Base-by-base conservation (phyloP, 2,113 vertebrate species). In the Cinclus mexicanus region DNA sequence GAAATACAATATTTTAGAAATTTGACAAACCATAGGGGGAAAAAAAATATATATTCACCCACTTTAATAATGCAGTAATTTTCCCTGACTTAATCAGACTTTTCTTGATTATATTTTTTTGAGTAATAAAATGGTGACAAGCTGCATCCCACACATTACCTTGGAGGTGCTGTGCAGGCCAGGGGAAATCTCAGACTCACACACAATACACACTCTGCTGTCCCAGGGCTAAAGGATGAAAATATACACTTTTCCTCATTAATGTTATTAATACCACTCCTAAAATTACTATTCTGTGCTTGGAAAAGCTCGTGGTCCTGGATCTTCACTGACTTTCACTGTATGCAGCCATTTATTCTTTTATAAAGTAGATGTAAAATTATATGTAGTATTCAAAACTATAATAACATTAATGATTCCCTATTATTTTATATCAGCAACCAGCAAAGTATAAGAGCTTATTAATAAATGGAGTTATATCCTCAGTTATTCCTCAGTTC, bases 1-100 rank as follows among this genome's bases (percentile, higher is more conserved):
- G 97, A 98, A 98, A 98, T 98, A 98, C 97, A 97, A 98, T 98
- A 98, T 98, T 98, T 98, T 98, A 98, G 72, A 97, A 97, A 97
- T 98, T 97, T 98, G 98, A 98, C 98, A 98, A 98, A 98, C 94
- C 96, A 76, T 97, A 98, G 95, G 68, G 0, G 1, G 3, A 5
- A 23, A 35, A 67, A 42, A 53, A 93, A 97, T n/a, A n/a, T n/a
- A 97, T 69, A 95, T 97, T 97, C 91, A 80, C 90, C 76, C 95
- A 57, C 95, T 98, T 98, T 97, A 97, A 98, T 97, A 98, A 97
- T 64, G 92, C 77, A 96, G 81, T 44, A 97, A 97, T 97, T 98
- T 97, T 94, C 72, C 85, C 87, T 96, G 90, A 87, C 89, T 97
- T 95, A 90, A 90, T 95, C 96, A 96, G 94, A 97, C 49, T 20